Percentiles rank a stretch among this genome's conserved stretches.
phyloP scores from a whole-genome alignment of 2,113 vertebrate species.

The Pica pica region DNA sequence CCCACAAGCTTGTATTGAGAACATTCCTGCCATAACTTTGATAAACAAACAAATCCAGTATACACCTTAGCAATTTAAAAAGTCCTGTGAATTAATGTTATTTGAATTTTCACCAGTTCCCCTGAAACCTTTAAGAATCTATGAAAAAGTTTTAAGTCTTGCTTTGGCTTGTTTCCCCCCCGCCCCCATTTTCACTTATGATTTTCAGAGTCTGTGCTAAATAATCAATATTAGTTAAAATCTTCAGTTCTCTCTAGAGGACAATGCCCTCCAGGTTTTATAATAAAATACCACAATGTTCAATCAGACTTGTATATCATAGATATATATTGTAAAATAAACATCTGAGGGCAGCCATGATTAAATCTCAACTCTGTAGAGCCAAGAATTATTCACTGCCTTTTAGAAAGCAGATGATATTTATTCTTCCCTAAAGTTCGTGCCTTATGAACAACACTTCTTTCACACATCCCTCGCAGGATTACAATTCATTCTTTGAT shows the following conservation, averaged over 20 bases:
- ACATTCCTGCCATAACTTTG: background rate
- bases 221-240: slow-evolving; percentile 76
- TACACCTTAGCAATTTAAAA: background rate
- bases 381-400: slow-evolving; percentile 48
- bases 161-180: background rate
- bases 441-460: background rate
- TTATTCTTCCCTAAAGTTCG: slow-evolving; percentile 47
- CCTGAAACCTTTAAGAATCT: background rate
- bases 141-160: slow-evolving; percentile 6
- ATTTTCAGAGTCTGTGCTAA: slow-evolving; percentile 60
- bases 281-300: slow-evolving; percentile 69
- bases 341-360: slow-evolving; percentile 57
- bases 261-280: slow-evolving; percentile 62
- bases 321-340: slow-evolving; percentile 57
- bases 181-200: background rate
- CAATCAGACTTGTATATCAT: slow-evolving; percentile 57
- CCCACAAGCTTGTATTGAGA: background rate
- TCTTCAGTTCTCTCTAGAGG: slow-evolving; percentile 64
- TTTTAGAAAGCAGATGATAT: slow-evolving; percentile 47
- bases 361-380: slow-evolving; percentile 46
- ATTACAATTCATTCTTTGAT: slow-evolving; percentile 10
- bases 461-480: background rate
- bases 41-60: background rate
- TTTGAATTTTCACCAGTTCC: background rate
- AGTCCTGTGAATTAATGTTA: background rate